Evolutionary conservation across 2,113 vertebrate species (phyloP).

Genomic region (Cavia porcellus): DNA sequence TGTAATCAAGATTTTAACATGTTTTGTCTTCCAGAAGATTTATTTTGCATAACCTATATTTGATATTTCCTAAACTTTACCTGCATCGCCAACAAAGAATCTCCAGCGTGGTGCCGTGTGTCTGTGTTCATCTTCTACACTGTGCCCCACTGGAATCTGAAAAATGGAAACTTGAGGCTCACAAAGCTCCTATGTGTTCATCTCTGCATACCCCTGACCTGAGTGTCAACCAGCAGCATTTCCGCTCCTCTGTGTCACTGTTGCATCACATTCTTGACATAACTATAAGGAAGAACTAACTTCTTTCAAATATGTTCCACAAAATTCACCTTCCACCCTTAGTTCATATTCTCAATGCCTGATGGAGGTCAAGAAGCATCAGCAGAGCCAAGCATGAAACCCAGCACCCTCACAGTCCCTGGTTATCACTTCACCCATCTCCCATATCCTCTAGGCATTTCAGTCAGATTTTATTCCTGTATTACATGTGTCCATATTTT

Average conservation of each 20-base stretch:
- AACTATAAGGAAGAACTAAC: no score
- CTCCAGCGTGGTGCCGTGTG: not conserved
- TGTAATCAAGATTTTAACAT: no score
- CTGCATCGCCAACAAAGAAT: not conserved
- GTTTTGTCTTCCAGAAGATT: no score
- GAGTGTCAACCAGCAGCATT: not conserved
- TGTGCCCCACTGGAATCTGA: not conserved
- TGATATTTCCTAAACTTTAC: not conserved
- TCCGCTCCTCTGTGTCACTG: not conserved
- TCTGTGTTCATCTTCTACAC: not conserved
- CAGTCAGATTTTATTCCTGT: not conserved
- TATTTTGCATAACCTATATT: not conserved
- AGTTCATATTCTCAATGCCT: no score
- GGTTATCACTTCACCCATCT: no score
- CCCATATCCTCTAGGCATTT: not conserved
- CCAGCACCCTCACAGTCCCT: no score
- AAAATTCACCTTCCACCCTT: no score
- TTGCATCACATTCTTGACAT: not conserved
- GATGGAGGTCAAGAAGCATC: no score
- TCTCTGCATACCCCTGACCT: not conserved
- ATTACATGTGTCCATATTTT: not conserved
- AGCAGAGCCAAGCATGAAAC: no score
- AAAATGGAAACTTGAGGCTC: not conserved
- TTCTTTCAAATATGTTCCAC: no score
- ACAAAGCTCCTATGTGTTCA: not conserved